Conservation (phyloP, 2,888 invertebrate genomes). For the Catotricha subobsoleta region DNA sequence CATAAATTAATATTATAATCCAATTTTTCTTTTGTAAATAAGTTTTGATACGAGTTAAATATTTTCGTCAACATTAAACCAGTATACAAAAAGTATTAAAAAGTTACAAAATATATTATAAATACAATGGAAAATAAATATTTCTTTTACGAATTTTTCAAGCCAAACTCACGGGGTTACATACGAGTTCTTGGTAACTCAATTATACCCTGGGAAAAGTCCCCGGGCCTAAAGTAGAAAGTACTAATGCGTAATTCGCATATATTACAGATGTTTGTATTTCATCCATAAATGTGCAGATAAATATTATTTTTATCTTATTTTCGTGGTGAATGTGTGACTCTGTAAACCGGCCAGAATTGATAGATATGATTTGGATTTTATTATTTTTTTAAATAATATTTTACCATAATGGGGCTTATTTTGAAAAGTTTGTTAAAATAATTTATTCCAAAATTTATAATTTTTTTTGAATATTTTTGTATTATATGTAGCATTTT, state of each 20-base stretch:
- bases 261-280: background rate
- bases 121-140: too few relatives aligned
- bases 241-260: conserved; percentile 20
- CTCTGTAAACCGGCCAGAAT: conserved; percentile 27
- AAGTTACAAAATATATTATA: too few relatives aligned
- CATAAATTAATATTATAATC: too few relatives aligned
- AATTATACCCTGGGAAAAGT: conserved; percentile 29
- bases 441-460: too few relatives aligned
- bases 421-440: conserved; percentile 19
- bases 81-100: too few relatives aligned
- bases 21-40: too few relatives aligned
- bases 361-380: conserved; percentile 6
- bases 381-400: background rate
- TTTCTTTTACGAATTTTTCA: conserved; percentile 18
- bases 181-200: conserved; percentile 25
- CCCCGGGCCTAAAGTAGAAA: conserved; percentile 31
- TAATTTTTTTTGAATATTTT: too few relatives aligned
- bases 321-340: conserved; percentile 16
- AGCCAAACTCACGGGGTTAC: conserved; percentile 29
- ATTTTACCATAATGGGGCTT: conserved; percentile 24
- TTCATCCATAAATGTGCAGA: background rate
- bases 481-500: too few relatives aligned
- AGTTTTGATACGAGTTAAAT: too few relatives aligned
- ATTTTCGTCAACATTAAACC: too few relatives aligned
- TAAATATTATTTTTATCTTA: background rate